Conservation (phyloP, 2,797 vertebrate species). For the Pempheris klunzingeri region DNA sequence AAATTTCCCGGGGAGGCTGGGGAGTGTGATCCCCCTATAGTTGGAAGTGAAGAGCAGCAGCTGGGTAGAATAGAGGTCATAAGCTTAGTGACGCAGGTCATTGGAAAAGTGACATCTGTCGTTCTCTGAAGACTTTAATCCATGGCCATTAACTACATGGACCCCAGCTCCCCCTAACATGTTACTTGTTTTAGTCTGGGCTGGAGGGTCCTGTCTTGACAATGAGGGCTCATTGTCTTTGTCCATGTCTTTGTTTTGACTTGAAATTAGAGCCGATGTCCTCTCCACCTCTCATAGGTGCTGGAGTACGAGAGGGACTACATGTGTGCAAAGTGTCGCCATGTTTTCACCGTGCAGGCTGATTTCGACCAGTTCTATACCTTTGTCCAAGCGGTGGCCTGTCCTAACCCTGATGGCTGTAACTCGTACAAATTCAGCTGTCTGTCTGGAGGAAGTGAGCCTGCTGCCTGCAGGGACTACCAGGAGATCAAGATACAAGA, state of each 20-base stretch:
- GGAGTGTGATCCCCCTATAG: no score
- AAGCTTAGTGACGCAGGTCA: no score
- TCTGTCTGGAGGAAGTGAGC: constrained; percentile 87
- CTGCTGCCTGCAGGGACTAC: constrained; percentile 91
- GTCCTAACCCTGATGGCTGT: constrained; percentile 88
- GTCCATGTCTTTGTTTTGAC: background rate
- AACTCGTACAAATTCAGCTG: constrained; percentile 91
- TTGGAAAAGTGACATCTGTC: no score
- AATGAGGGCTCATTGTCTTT: background rate
- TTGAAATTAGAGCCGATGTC: background rate
- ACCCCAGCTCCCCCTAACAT: no score
- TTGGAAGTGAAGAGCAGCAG: background rate
- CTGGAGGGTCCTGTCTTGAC: background rate
- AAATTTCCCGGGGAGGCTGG: no score
- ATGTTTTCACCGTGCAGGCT: constrained; percentile 87
- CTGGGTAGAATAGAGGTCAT: no score
- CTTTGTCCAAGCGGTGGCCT: constrained; percentile 85
- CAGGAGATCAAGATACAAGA: constrained; percentile 99
- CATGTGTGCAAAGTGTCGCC: constrained; percentile 93
- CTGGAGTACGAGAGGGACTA: constrained; percentile 94
- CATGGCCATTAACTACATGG: no score
- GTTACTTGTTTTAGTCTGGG: no score
- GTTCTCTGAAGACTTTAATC: no score
- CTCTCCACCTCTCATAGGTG: constrained; percentile 71
- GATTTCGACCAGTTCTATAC: constrained; percentile 93